phyloP scores from a whole-genome alignment of 1,140 invertebrate species.

The Whitmania pigra region DNA sequence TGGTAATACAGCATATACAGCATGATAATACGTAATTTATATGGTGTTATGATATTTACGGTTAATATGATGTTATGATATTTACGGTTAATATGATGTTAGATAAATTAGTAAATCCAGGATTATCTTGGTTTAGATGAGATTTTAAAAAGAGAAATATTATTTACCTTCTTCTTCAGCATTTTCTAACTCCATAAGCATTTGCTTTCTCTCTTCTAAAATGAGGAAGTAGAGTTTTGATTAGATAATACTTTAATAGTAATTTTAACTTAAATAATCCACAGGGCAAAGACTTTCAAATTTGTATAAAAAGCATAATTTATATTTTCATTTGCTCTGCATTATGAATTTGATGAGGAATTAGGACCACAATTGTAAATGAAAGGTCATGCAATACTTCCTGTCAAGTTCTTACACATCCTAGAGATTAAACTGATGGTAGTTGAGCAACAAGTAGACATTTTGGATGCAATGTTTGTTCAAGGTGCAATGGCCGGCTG shows the following conservation, averaged over 20 bases:
- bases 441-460: background rate
- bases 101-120: background rate
- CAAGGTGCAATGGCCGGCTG: too few species aligned
- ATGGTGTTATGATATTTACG: too few species aligned
- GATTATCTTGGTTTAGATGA: background rate
- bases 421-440: background rate
- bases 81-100: too few species aligned
- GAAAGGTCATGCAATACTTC: background rate
- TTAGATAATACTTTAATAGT: too few species aligned
- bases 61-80: too few species aligned
- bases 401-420: background rate
- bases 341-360: too few species aligned
- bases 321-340: too few species aligned
- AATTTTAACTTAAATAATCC: too few species aligned
- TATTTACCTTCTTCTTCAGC: conserved; percentile 1
- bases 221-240: background rate
- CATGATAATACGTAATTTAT: too few species aligned
- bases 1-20: too few species aligned
- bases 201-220: conserved; percentile 5
- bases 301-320: too few species aligned
- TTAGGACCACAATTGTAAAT: background rate
- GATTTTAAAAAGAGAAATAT: background rate
- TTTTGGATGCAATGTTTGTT: background rate
- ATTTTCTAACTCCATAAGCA: conserved; percentile 6
- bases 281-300: too few species aligned